phyloP scores from a whole-genome alignment of 2,113 vertebrate species.

The Erpornis zantholeuca region DNA sequence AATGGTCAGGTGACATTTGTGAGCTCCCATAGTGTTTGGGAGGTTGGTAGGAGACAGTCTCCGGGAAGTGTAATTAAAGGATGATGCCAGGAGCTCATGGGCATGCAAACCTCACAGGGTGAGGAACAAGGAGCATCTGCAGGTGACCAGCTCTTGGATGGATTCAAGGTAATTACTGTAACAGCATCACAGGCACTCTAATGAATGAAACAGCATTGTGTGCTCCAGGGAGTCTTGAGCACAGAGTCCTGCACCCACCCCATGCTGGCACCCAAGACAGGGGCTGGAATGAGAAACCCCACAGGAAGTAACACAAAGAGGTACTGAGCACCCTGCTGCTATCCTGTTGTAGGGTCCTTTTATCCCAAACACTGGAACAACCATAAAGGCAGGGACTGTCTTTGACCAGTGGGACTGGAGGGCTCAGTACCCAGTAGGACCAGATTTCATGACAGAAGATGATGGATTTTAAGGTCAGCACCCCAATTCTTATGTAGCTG shows the following conservation, averaged over 20 bases:
- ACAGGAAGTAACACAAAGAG: neutral
- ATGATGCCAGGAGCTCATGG: neutral
- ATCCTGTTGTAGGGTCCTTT: neutral
- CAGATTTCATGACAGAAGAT: neutral
- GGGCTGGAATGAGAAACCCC: neutral
- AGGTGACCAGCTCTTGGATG: neutral
- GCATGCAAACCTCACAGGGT: neutral
- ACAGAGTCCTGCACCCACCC: neutral
- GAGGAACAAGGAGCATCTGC: neutral
- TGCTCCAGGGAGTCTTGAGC: neutral
- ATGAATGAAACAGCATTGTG: neutral
- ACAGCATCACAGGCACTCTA: neutral
- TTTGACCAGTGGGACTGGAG: neutral
- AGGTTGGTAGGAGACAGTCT: neutral
- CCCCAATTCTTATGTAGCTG: neutral
- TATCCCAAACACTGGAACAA: neutral
- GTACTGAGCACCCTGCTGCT: neutral
- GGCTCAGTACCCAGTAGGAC: neutral
- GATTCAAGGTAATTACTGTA: neutral
- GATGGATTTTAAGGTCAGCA: constrained; percentile 38
- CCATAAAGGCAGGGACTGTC: neutral
- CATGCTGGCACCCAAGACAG: neutral
- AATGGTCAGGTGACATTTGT: neutral
- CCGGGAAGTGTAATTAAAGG: neutral
- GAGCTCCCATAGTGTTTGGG: neutral